Conservation (phyloP, 1,140 invertebrate genomes). For the Luehdorfia chinensis region DNA sequence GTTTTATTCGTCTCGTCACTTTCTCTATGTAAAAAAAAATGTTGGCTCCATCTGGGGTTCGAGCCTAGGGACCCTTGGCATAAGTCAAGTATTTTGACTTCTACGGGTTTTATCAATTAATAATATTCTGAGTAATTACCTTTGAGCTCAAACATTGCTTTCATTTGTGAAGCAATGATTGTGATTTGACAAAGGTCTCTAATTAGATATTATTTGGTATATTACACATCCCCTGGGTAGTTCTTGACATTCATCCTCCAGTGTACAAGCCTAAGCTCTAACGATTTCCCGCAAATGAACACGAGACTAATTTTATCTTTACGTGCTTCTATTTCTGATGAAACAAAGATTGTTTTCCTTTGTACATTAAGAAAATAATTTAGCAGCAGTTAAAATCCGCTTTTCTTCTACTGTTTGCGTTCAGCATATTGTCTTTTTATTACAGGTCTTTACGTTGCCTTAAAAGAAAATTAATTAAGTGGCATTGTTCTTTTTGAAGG, state of each 20-base stretch:
- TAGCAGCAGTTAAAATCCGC: slow-evolving; percentile 40
- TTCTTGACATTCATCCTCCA: slow-evolving; percentile 32
- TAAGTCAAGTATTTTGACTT: too few relatives aligned
- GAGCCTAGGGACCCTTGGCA: too few relatives aligned
- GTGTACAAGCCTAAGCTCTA: slow-evolving; percentile 23
- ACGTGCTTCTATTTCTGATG: slow-evolving; percentile 4
- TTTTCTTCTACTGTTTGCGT: slow-evolving; percentile 37
- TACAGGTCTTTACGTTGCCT: slow-evolving; percentile 38
- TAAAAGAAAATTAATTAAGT: slow-evolving; percentile 63
- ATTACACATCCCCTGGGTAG: too few relatives aligned
- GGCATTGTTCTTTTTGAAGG: slow-evolving; percentile 44
- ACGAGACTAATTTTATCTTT: slow-evolving; percentile 11
- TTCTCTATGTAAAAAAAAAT: too few relatives aligned
- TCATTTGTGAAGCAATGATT: too few relatives aligned
- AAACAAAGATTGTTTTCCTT: slow-evolving; percentile 21
- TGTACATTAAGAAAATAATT: slow-evolving; percentile 27
- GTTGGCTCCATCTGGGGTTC: too few relatives aligned
- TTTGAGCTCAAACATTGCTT: too few relatives aligned
- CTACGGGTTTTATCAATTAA: too few relatives aligned
- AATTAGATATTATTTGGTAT: too few relatives aligned
- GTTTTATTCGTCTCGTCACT: too few relatives aligned
- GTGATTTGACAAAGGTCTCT: too few relatives aligned
- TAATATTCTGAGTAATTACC: too few relatives aligned
- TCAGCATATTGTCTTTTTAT: slow-evolving; percentile 36
- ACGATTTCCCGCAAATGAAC: slow-evolving; percentile 17